A percentile compares a stretch with the other conserved stretches of the same genome.
Evolutionary conservation across 2,797 vertebrate genomes (phyloP).

Genomic region (Pogoniulus pusillus): DNA sequence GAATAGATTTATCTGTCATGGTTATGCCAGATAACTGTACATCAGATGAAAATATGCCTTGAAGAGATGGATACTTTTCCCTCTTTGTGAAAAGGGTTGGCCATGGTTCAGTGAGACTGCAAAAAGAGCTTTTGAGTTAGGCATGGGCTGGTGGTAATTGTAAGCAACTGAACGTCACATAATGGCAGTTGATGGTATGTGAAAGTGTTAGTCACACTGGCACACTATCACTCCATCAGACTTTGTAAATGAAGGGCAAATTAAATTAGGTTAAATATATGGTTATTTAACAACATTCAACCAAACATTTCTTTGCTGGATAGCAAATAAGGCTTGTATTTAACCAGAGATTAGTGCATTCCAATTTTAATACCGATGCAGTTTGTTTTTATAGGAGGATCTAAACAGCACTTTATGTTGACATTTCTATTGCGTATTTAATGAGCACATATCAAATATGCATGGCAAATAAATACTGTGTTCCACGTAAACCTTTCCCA

Average conservation of each 20-base stretch:
- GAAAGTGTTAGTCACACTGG: constrained; percentile 39
- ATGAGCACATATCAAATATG: constrained; percentile 80
- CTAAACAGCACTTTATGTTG: constrained; percentile 79
- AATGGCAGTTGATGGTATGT: constrained; percentile 11
- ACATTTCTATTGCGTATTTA: constrained; percentile 79
- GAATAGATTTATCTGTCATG: constrained; percentile 8
- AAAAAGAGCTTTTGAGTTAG: constrained; percentile 62
- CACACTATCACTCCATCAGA: constrained; percentile 36
- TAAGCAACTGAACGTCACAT: constrained; percentile 51
- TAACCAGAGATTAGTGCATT: constrained; percentile 74
- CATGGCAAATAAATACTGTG: constrained; percentile 79
- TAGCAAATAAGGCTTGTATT: constrained; percentile 74
- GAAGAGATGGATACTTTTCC: neutral
- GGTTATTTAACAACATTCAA: constrained; percentile 74
- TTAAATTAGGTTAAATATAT: constrained; percentile 76
- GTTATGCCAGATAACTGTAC: neutral
- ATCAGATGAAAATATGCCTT: neutral
- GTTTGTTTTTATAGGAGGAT: constrained; percentile 76
- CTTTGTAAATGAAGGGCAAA: constrained; percentile 68
- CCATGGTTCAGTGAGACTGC: constrained; percentile 20
- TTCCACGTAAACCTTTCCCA: constrained; percentile 66
- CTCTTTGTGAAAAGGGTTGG: constrained; percentile 22
- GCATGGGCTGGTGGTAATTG: constrained; percentile 50
- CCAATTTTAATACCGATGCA: constrained; percentile 59
- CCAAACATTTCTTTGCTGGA: constrained; percentile 69